Percentiles rank a stretch among this genome's conserved stretches.
Conservation (phyloP, 2,797 vertebrate genomes). For the Sebastes oblongus region DNA sequence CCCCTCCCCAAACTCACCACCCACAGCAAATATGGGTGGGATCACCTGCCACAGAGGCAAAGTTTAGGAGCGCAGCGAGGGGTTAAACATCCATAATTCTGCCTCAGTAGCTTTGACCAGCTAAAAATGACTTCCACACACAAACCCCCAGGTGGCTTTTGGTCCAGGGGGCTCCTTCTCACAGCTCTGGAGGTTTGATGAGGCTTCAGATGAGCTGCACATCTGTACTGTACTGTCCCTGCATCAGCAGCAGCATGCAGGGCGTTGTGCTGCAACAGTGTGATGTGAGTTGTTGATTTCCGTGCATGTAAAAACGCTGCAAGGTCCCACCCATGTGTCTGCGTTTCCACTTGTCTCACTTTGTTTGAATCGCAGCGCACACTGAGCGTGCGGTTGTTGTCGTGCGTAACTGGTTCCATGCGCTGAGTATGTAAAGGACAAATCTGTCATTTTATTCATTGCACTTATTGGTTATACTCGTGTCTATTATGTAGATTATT, state of each 20-base stretch:
- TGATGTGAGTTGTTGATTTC: constrained; percentile 23
- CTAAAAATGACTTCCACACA: constrained; percentile 63
- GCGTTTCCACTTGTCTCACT: constrained; percentile 13
- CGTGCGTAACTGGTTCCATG: neutral
- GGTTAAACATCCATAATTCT: constrained; percentile 72
- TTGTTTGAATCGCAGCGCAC: constrained; percentile 20
- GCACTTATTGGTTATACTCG: neutral
- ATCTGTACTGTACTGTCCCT: neutral
- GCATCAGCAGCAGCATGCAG: neutral
- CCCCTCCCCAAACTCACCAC: constrained; percentile 38
- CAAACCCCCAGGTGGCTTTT: neutral
- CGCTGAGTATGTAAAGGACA: neutral
- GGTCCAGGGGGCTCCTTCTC: constrained; percentile 13
- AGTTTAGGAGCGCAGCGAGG: constrained; percentile 48
- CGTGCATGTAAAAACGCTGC: constrained; percentile 27
- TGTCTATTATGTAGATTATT: neutral
- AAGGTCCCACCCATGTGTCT: constrained; percentile 23
- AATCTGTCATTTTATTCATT: constrained; percentile 5
- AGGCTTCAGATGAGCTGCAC: constrained; percentile 14
- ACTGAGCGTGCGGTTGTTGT: neutral
- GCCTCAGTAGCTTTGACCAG: constrained; percentile 55
- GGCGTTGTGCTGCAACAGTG: neutral
- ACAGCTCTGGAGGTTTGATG: constrained; percentile 28
- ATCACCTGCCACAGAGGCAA: constrained; percentile 56
- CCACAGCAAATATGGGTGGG: constrained; percentile 39